A percentile compares a stretch with the other conserved stretches of the same genome.
These are phyloP conservation scores for Lymantria monacha DNA, from an alignment of 2,888 invertebrate species.

Conservation along the genomic window DNA sequence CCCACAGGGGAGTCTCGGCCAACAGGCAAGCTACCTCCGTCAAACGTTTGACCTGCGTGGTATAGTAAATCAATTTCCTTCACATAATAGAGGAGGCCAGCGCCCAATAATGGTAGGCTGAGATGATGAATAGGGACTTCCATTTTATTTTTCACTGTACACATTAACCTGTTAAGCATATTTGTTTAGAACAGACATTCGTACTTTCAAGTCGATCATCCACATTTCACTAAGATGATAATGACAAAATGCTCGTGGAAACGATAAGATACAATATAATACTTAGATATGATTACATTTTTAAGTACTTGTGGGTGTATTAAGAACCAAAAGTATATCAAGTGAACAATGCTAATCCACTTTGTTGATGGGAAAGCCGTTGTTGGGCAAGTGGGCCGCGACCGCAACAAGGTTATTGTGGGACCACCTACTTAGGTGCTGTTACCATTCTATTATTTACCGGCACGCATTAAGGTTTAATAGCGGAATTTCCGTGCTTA, in stretches of 20 bases:
- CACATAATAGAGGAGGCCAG: too few relatives aligned
- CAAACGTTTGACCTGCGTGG: too few relatives aligned
- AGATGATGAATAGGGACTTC: too few relatives aligned
- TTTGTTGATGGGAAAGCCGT: conserved; percentile 23
- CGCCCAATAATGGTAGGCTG: too few relatives aligned
- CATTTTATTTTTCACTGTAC: too few relatives aligned
- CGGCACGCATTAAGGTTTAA: background rate
- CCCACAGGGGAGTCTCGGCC: too few relatives aligned
- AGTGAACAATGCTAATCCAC: conserved; percentile 17
- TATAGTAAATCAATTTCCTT: too few relatives aligned
- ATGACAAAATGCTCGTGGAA: background rate
- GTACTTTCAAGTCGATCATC: too few relatives aligned
- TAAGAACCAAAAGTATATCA: conserved; percentile 5
- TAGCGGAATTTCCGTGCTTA: conserved; percentile 1
- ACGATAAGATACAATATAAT: background rate
- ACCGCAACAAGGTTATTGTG: conserved; percentile 30
- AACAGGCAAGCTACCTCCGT: too few relatives aligned
- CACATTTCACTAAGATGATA: too few relatives aligned
- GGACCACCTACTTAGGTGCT: conserved; percentile 19
- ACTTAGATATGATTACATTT: background rate
- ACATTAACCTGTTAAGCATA: too few relatives aligned
- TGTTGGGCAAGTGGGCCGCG: conserved; percentile 20
- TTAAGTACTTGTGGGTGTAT: background rate
- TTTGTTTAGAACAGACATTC: too few relatives aligned
- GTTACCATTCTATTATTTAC: background rate